A percentile compares a stretch with the other conserved stretches of the same genome.
These are phyloP conservation scores for Muraenolepis orangiensis DNA, from an alignment of 2,797 vertebrate genomes.

Conservation along the genomic window DNA sequence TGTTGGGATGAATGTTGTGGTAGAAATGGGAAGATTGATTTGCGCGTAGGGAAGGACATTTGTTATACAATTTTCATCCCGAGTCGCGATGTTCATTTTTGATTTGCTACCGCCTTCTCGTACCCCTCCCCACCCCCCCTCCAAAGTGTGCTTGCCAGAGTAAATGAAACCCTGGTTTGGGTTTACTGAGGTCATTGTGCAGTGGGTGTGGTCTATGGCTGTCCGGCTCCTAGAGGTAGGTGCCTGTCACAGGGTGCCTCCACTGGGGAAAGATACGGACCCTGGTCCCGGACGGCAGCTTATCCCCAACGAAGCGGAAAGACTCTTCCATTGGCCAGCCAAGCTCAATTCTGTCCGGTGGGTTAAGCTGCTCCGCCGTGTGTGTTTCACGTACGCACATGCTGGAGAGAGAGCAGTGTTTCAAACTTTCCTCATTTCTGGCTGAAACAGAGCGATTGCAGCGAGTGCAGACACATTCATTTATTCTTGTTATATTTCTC, in stretches of 20 bases:
- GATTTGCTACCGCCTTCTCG: constrained; percentile 53
- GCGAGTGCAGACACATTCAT: constrained; percentile 48
- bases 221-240: constrained; percentile 49
- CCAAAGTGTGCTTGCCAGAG: constrained; percentile 48
- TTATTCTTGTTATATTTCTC: constrained; percentile 10
- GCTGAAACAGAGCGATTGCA: constrained; percentile 49
- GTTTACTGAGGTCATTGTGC: constrained; percentile 69
- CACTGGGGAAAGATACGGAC: constrained; percentile 39
- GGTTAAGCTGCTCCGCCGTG: constrained; percentile 56
- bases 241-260: constrained; percentile 53
- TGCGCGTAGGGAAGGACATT: constrained; percentile 56
- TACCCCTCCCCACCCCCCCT: background rate
- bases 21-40: constrained; percentile 70
- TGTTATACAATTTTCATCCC: constrained; percentile 56
- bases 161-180: constrained; percentile 57
- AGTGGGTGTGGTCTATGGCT: constrained; percentile 64
- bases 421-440: constrained; percentile 38
- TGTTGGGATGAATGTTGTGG: constrained; percentile 58
- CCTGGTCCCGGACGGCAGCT: constrained; percentile 57
- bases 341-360: constrained; percentile 48
- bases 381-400: constrained; percentile 34
- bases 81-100: constrained; percentile 53
- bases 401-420: constrained; percentile 39
- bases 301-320: constrained; percentile 66
- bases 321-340: constrained; percentile 43